Percentiles rank a stretch among this genome's conserved stretches.
These are phyloP conservation scores for Drosophila arawakana DNA, from an alignment of 1,140 invertebrate genomes.

Conservation along the genomic window DNA sequence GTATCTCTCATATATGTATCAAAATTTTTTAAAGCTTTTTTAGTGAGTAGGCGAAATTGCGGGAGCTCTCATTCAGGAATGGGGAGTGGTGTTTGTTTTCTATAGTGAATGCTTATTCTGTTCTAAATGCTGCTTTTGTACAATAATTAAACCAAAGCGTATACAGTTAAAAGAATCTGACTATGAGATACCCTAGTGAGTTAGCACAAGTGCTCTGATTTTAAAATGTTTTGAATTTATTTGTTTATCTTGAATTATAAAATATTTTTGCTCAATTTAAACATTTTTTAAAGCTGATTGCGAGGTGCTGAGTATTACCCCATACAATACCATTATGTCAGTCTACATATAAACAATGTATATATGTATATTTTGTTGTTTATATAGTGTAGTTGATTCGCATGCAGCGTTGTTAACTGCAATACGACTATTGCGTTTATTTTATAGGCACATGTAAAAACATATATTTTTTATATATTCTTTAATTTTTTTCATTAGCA, in stretches of 20 bases:
- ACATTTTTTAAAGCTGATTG: no score
- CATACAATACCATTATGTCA: background rate
- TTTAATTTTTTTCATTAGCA: conserved; percentile 53
- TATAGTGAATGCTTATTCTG: conserved; percentile 16
- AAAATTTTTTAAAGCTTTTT: conserved; percentile 27
- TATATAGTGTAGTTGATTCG: conserved; percentile 41
- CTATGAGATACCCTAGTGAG: background rate
- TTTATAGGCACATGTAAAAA: background rate
- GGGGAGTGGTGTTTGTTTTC: conserved; percentile 19
- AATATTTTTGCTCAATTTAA: background rate
- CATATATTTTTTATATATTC: conserved; percentile 19
- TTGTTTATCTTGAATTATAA: background rate
- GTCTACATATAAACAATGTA: background rate
- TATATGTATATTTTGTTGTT: background rate
- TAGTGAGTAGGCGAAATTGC: conserved; percentile 7
- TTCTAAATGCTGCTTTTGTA: conserved; percentile 7
- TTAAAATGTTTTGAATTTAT: no score
- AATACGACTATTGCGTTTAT: conserved; percentile 1
- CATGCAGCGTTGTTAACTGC: conserved; percentile 43
- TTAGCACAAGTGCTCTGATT: background rate
- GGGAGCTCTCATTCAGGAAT: conserved; percentile 14
- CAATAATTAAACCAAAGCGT: background rate
- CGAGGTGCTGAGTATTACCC: background rate
- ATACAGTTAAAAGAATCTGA: background rate
- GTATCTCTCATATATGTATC: conserved; percentile 15